Conservation (phyloP, 2,113 vertebrate species). For the Himantopus leucocephalus region DNA sequence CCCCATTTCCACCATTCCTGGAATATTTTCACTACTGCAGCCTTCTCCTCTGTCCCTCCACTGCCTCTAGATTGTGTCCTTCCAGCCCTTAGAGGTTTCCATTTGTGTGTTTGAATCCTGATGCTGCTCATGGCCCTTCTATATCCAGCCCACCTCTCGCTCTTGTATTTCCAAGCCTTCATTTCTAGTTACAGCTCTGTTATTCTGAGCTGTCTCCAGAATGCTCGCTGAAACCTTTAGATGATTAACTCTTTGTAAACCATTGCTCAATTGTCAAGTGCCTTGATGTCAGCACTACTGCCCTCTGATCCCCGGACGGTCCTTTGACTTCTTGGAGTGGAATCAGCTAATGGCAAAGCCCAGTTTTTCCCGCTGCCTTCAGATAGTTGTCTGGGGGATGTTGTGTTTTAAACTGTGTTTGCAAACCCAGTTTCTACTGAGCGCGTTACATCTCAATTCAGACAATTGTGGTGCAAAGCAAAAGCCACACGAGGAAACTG, state of each 20-base stretch:
- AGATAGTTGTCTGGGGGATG: not conserved
- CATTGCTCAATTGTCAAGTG: not conserved
- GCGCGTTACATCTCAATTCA: not conserved
- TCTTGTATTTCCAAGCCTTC: not conserved
- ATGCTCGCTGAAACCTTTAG: not conserved
- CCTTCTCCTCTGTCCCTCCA: not conserved
- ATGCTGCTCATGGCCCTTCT: not conserved
- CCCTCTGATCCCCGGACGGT: not conserved
- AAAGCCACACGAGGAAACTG: not conserved
- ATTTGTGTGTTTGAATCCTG: not conserved
- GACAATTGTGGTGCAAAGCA: not conserved
- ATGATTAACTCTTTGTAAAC: not conserved
- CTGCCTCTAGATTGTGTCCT: not conserved
- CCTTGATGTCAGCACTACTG: not conserved
- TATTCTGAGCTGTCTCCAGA: not conserved
- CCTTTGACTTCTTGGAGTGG: not conserved
- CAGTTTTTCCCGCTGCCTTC: not conserved
- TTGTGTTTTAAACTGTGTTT: not conserved
- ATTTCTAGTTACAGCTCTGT: not conserved
- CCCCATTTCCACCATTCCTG: not conserved
- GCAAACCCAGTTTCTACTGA: not conserved
- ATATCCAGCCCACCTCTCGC: not conserved
- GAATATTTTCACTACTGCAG: not conserved
- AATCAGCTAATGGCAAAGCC: not conserved
- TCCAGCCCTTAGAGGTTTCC: not conserved